phyloP scores from a whole-genome alignment of 2,113 vertebrate genomes.

The Psettodes erumei region DNA sequence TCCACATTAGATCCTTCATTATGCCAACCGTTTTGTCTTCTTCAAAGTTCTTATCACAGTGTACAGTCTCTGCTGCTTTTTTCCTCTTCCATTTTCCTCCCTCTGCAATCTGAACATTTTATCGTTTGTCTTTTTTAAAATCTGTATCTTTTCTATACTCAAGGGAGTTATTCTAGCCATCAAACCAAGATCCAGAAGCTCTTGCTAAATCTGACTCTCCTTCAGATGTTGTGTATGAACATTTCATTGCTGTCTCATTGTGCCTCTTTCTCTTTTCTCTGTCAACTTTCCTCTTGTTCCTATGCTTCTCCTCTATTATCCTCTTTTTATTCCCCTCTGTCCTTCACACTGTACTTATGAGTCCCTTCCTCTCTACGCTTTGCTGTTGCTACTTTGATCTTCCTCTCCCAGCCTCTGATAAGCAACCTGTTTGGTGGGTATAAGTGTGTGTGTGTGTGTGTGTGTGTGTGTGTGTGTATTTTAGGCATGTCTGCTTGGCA shows the following conservation, averaged over 20 bases:
- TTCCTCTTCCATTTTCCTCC: neutral
- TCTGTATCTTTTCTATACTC: constrained; percentile 43
- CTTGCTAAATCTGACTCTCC: constrained; percentile 44
- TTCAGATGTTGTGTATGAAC: constrained; percentile 34
- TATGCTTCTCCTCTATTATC: constrained; percentile 14
- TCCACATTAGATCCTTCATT: constrained; percentile 42
- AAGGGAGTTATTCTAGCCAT: constrained; percentile 56
- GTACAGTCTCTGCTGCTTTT: constrained; percentile 19
- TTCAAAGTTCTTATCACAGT: constrained; percentile 59
- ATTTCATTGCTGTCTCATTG: constrained; percentile 57
- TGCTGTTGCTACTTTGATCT: constrained; percentile 64
- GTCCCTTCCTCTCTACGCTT: constrained; percentile 3
- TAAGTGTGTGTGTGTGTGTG: constrained; percentile 33
- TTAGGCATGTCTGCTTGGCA: constrained; percentile 55
- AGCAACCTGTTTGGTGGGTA: constrained; percentile 45
- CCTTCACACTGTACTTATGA: constrained; percentile 28
- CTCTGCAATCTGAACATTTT: constrained; percentile 45
- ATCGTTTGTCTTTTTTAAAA: constrained; percentile 55
- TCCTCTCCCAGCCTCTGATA: constrained; percentile 42
- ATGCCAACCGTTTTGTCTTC: constrained; percentile 30
- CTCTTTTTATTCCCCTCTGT: constrained; percentile 11
- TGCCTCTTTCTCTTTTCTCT: constrained; percentile 16
- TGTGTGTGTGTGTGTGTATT: constrained; percentile 52
- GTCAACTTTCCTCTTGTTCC: constrained; percentile 36
- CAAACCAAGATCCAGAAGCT: constrained; percentile 50